These are phyloP conservation scores for Theristicus caerulescens DNA, from an alignment of 2,113 vertebrate genomes.

Conservation along the genomic window DNA sequence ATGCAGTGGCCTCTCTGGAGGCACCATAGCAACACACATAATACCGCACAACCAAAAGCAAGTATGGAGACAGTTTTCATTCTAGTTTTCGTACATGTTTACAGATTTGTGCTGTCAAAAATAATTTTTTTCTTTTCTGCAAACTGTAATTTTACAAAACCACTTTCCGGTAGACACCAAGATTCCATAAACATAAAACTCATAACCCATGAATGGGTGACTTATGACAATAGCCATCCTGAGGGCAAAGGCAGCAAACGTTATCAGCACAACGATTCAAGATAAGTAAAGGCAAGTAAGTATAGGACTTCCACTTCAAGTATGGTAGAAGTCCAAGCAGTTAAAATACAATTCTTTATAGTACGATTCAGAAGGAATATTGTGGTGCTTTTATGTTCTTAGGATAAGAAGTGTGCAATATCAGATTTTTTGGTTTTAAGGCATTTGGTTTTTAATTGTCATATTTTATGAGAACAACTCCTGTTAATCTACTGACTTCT, in stretches of 20 bases:
- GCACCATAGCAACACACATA: not conserved
- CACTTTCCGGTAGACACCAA: not conserved
- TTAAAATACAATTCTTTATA: not conserved
- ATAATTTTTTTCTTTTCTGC: not conserved
- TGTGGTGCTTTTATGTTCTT: not conserved
- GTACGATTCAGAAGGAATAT: not conserved
- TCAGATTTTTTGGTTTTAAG: not conserved
- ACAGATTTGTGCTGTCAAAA: not conserved
- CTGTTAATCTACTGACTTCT: not conserved
- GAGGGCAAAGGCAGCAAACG: not conserved
- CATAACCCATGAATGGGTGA: not conserved
- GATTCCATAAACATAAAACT: not conserved
- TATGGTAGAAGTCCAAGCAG: not conserved
- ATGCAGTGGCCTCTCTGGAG: not conserved
- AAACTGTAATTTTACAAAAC: not conserved
- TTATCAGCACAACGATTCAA: not conserved
- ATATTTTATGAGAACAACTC: not conserved
- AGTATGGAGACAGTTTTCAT: not conserved
- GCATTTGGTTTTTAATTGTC: not conserved
- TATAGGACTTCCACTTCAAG: not conserved
- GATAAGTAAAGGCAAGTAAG: not conserved
- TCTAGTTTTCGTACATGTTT: fast-evolving
- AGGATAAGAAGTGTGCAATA: not conserved
- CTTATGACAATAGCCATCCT: not conserved
- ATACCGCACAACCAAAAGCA: not conserved